These are phyloP conservation scores for Brachypodius melanocephalos DNA, from an alignment of 2,113 vertebrate species.

Conservation along the genomic window DNA sequence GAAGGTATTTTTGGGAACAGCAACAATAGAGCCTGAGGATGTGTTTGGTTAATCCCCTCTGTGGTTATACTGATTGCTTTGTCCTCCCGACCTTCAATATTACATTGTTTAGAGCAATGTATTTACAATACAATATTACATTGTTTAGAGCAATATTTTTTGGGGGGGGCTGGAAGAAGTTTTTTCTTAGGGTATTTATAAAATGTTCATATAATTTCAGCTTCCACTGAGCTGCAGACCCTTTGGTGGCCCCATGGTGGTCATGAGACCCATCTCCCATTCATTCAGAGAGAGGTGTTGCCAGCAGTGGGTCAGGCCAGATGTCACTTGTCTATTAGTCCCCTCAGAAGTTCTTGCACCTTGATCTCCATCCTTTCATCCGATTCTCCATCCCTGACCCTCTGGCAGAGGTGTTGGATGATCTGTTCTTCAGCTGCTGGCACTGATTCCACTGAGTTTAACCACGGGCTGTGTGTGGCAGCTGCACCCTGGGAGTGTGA, in stretches of 20 bases:
- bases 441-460: not conserved
- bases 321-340: not conserved
- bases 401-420: not conserved
- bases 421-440: not conserved
- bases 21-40: not conserved
- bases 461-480: not conserved
- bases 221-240: not conserved
- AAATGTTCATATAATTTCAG: not conserved
- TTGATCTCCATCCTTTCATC: not conserved
- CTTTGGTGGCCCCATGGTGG: not conserved
- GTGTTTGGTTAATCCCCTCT: not conserved
- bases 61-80: fast-evolving
- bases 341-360: not conserved
- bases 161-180: not conserved
- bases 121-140: too few relatives aligned
- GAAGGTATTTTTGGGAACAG: not conserved
- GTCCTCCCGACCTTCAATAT: not conserved
- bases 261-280: not conserved
- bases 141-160: not conserved
- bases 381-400: not conserved
- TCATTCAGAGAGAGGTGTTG: not conserved
- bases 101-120: not conserved
- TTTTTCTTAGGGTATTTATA: not conserved
- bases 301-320: not conserved
- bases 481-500: not conserved